Evolutionary conservation across 2,888 invertebrate genomes (phyloP).

Genomic region (Carterocephalus palaemon): DNA sequence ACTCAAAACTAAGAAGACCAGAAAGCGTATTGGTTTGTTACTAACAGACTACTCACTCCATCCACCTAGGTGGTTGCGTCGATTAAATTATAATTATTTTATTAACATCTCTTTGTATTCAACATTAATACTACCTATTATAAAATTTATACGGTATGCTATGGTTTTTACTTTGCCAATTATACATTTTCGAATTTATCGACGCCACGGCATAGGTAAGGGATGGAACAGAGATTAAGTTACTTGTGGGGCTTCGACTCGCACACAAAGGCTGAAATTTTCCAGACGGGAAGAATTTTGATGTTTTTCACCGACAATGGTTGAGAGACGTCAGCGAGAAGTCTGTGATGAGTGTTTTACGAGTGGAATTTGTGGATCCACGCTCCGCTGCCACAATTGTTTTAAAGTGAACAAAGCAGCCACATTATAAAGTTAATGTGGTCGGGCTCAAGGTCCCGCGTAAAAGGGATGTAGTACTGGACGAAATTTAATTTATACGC

Average conservation of each 20-base stretch:
- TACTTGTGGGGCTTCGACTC: constrained; percentile 62
- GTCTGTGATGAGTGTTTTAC: constrained; percentile 53
- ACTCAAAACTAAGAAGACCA: too few species aligned
- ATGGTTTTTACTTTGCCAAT: too few species aligned
- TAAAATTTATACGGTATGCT: too few species aligned
- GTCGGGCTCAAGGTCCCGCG: constrained; percentile 39
- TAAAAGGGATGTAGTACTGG: constrained; percentile 38
- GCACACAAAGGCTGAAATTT: constrained; percentile 59
- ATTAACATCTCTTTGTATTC: too few species aligned
- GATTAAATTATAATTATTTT: too few species aligned
- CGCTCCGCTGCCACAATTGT: constrained; percentile 49
- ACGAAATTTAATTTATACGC: constrained; percentile 41
- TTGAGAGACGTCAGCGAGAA: constrained; percentile 44
- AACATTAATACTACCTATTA: too few species aligned
- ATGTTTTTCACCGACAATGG: constrained; percentile 55
- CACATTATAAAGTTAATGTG: constrained; percentile 47
- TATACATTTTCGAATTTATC: constrained; percentile 63
- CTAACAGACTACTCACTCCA: too few species aligned
- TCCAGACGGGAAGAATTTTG: constrained; percentile 63
- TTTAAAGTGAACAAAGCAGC: constrained; percentile 44
- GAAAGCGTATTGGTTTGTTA: too few species aligned
- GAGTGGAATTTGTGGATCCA: constrained; percentile 46
- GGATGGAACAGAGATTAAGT: constrained; percentile 61
- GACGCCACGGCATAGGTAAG: constrained; percentile 61
- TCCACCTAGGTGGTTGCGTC: too few species aligned